These are phyloP conservation scores for Platichthys flesus DNA, from an alignment of 2,113 vertebrate genomes.

Conservation along the genomic window DNA sequence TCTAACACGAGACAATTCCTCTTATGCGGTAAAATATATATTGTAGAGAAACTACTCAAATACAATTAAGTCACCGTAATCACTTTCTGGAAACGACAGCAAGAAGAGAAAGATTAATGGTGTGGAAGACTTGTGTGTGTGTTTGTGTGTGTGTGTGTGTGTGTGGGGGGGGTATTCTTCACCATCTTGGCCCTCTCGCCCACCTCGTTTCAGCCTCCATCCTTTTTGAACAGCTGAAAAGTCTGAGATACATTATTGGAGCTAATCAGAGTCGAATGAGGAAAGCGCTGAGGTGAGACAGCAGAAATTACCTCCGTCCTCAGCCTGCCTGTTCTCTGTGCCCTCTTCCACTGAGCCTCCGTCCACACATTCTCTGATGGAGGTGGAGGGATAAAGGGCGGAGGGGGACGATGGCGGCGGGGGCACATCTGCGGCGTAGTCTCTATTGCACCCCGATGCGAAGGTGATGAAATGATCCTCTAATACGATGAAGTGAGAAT, in stretches of 20 bases:
- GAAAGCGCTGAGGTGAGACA: slow-evolving; percentile 83
- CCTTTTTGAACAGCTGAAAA: slow-evolving; percentile 75
- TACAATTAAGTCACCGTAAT: slow-evolving; percentile 69
- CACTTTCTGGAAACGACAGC: slow-evolving; percentile 53
- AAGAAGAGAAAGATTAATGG: slow-evolving; percentile 68
- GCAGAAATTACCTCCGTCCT: slow-evolving; percentile 77
- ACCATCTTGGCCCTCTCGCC: slow-evolving; percentile 40
- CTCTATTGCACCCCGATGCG: slow-evolving; percentile 31
- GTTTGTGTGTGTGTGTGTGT: slow-evolving; percentile 22
- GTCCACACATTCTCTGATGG: slow-evolving; percentile 63
- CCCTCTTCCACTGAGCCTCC: slow-evolving; percentile 54
- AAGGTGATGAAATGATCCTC: slow-evolving; percentile 42
- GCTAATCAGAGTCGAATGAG: slow-evolving; percentile 83
- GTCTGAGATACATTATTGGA: slow-evolving; percentile 82
- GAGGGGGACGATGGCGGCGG: background rate
- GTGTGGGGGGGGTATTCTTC: slow-evolving; percentile 44
- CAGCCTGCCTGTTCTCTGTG: slow-evolving; percentile 42
- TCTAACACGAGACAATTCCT: slow-evolving; percentile 33
- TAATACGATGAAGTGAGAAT: slow-evolving; percentile 44
- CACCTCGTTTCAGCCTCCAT: slow-evolving; percentile 58
- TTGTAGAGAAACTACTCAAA: slow-evolving; percentile 50
- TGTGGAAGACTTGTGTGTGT: slow-evolving; percentile 45
- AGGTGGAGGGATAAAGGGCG: slow-evolving; percentile 37
- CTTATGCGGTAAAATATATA: slow-evolving; percentile 36
- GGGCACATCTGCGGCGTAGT: slow-evolving; percentile 12